Conservation (phyloP, 2,113 vertebrate genomes). For the Polypterus bichir region DNA sequence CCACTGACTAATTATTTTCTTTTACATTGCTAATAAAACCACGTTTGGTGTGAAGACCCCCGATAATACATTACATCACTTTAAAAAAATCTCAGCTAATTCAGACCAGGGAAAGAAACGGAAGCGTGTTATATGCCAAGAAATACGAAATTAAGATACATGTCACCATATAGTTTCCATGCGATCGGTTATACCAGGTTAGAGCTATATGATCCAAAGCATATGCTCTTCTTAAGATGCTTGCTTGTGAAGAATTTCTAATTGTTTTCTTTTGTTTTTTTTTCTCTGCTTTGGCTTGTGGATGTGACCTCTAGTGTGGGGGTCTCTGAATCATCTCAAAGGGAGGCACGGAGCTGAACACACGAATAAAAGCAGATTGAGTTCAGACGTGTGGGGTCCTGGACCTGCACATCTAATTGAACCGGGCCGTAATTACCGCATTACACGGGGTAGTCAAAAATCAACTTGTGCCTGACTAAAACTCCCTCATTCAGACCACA, state of each 20-base stretch:
- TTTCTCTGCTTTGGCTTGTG: neutral
- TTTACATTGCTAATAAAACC: too few relatives aligned
- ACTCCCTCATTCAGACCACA: slow-evolving; percentile 49
- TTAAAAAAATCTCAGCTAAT: too few relatives aligned
- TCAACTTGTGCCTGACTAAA: slow-evolving; percentile 28
- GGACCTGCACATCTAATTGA: slow-evolving; percentile 45
- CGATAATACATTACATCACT: too few relatives aligned
- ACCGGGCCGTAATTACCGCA: slow-evolving; percentile 40
- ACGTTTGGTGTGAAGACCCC: too few relatives aligned
- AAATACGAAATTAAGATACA: slow-evolving; percentile 58
- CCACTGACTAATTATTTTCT: too few relatives aligned
- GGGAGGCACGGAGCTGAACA: slow-evolving; percentile 22
- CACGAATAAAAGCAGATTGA: slow-evolving; percentile 23
- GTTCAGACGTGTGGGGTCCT: slow-evolving; percentile 45
- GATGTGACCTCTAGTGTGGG: slow-evolving; percentile 31
- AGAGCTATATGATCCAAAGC: too few relatives aligned
- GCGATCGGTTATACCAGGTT: slow-evolving; percentile 35
- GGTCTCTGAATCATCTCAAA: slow-evolving; percentile 33
- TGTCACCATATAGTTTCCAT: slow-evolving; percentile 66
- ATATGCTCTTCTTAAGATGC: too few relatives aligned
- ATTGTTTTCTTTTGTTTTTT: slow-evolving; percentile 12
- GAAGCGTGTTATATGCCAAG: too few relatives aligned
- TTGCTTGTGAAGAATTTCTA: too few relatives aligned
- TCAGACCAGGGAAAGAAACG: too few relatives aligned
- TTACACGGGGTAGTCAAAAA: slow-evolving; percentile 22